Percentiles rank a stretch among this genome's conserved stretches.
These are phyloP conservation scores for Callimorpha dominula DNA, from an alignment of 2,888 invertebrate genomes.

Conservation along the genomic window DNA sequence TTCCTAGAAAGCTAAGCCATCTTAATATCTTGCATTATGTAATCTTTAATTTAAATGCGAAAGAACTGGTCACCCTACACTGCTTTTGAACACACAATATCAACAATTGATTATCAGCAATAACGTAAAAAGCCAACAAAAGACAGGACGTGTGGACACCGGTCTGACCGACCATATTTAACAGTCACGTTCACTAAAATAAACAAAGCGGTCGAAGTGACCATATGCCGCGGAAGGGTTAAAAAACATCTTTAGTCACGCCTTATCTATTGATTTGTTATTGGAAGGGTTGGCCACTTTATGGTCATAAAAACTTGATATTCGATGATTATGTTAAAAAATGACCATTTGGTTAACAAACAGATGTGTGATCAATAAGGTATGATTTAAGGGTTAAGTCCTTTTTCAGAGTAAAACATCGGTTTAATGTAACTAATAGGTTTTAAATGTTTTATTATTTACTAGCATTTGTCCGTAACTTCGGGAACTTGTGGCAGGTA, in stretches of 20 bases:
- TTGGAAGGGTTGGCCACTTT: conserved; percentile 48
- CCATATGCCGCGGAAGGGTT: conserved; percentile 71
- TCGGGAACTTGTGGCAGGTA: no score
- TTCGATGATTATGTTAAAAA: conserved; percentile 25
- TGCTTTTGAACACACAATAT: conserved; percentile 58
- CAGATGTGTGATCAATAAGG: conserved; percentile 24
- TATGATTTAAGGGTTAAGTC: conserved; percentile 19
- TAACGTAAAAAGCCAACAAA: conserved; percentile 66
- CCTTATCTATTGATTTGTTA: conserved; percentile 69
- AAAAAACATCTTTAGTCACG: conserved; percentile 63
- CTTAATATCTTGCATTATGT: background rate
- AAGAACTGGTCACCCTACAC: conserved; percentile 54
- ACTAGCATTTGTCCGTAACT: no score
- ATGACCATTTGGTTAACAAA: conserved; percentile 19
- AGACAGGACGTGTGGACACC: conserved; percentile 64
- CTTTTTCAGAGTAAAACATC: background rate
- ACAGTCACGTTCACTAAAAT: conserved; percentile 61
- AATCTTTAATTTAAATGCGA: background rate
- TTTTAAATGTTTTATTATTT: background rate
- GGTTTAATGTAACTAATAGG: background rate
- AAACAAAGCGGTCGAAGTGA: conserved; percentile 49
- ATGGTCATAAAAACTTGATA: conserved; percentile 42
- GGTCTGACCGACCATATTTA: conserved; percentile 49
- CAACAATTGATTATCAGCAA: conserved; percentile 67
- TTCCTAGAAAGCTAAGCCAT: no score